Base-by-base conservation (phyloP, 2,113 vertebrate genomes). In the Hemibagrus wyckioides region DNA sequence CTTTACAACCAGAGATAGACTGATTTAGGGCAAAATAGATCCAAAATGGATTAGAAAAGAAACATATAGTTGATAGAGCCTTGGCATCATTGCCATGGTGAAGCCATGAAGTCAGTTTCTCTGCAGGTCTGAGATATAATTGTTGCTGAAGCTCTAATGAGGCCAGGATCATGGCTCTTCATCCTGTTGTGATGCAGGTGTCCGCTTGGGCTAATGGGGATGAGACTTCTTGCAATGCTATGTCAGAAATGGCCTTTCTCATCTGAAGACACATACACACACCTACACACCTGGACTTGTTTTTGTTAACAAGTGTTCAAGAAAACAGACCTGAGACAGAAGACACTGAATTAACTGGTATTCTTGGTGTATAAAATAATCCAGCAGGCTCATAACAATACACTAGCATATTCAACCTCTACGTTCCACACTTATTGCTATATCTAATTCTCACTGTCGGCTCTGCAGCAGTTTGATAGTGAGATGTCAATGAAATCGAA, bases 141-240 rank as follows among this genome's bases (percentile, higher is more conserved):
- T 87, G 87, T 80, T 85, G 59, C 39, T 19, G 67, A 67, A 83
- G 85, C 85, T 36, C 73, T 90, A 89, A 89, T 87, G 85, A 90
- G 87, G 86, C 85, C 59, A 23, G 67, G 54, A 90, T 76, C 65
- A 84, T 65, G 69, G 82, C 82, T 88, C 85, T 77, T 84, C 85
- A 88, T 90, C 86, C 61, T 83, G 85, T 44, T 33, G 28, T 67
- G 44, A 84, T 75, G 85, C 81, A 90, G 87, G 81, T 88, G 87
- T 90, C 84, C 44, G 76, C 77, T 88, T 44, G 44, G 81, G 65
- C 82, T 90, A 88, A 90, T 86, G 80, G 84, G 57, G 65, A 86
- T 50, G 65, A 56, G 76, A 86, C 56, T 57, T 82, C 39, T 57
- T 77, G 44, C 6, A 57, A 80, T 83, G 84, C 82, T 80, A 88